phyloP scores from a whole-genome alignment of 2,888 invertebrate genomes.

The Synergus japonicus region DNA sequence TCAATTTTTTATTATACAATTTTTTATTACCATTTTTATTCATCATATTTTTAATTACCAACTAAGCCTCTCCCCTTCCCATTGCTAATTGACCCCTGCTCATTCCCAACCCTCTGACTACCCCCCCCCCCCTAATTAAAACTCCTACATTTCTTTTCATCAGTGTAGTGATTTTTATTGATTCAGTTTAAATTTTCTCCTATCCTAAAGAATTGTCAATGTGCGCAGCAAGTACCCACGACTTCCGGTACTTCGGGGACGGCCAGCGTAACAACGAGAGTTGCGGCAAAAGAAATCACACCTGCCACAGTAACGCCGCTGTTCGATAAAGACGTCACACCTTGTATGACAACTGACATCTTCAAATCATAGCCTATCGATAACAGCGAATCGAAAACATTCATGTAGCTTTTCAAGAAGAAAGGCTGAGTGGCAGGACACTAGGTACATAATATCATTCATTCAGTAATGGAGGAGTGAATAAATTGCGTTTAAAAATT shows the following conservation, averaged over 20 bases:
- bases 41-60: too few relatives aligned
- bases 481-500: constrained; percentile 13
- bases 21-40: too few relatives aligned
- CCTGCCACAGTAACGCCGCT: constrained; percentile 63
- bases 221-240: constrained; percentile 69
- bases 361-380: constrained; percentile 64
- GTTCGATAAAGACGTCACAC: constrained; percentile 66
- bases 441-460: neutral
- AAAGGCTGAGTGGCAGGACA: constrained; percentile 1
- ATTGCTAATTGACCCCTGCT: too few relatives aligned
- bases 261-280: constrained; percentile 56
- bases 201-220: constrained; percentile 37
- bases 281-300: constrained; percentile 56
- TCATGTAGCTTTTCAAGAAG: constrained; percentile 29
- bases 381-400: constrained; percentile 42
- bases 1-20: constrained; percentile 22
- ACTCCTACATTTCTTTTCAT: too few relatives aligned
- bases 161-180: neutral
- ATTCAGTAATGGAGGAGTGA: neutral
- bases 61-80: too few relatives aligned
- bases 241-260: constrained; percentile 65
- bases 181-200: neutral
- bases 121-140: too few relatives aligned
- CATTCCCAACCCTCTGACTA: too few relatives aligned
- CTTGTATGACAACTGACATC: constrained; percentile 68